Evolutionary conservation across 1,140 invertebrate species (phyloP).

Genomic region (Tetramorium parvispinum): DNA sequence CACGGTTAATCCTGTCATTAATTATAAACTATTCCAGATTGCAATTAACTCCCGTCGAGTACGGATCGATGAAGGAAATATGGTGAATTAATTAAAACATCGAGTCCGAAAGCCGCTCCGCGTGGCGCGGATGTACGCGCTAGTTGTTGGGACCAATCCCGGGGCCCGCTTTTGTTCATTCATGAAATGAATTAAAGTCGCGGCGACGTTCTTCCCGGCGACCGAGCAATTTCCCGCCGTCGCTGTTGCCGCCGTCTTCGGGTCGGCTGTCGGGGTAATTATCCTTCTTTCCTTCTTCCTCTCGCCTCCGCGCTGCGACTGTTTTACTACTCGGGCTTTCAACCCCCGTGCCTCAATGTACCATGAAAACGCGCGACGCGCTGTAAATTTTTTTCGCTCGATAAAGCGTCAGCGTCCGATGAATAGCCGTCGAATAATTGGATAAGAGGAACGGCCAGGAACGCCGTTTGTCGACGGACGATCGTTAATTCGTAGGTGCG

Average conservation of each 20-base stretch:
- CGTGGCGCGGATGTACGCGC: not conserved
- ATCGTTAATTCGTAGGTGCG: slow-evolving; percentile 32
- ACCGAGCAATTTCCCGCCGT: slow-evolving; percentile 30
- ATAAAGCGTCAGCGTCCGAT: slow-evolving; percentile 65
- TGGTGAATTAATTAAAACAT: slow-evolving; percentile 71
- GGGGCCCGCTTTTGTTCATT: slow-evolving; percentile 61
- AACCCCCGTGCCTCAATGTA: slow-evolving; percentile 54
- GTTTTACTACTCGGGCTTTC: slow-evolving; percentile 50
- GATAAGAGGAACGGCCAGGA: slow-evolving; percentile 22
- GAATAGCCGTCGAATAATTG: slow-evolving; percentile 57
- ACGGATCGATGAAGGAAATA: slow-evolving; percentile 70
- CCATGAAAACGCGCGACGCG: slow-evolving; percentile 68
- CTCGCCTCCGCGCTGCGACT: not conserved
- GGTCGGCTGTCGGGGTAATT: slow-evolving; percentile 58
- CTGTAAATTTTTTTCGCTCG: slow-evolving; percentile 65
- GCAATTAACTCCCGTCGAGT: slow-evolving; percentile 64
- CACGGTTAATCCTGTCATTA: slow-evolving; percentile 58
- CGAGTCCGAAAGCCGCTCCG: slow-evolving; percentile 1
- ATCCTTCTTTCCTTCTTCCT: slow-evolving; percentile 3
- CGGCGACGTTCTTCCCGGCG: slow-evolving; percentile 33
- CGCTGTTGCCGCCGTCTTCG: slow-evolving; percentile 37
- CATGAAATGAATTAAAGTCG: slow-evolving; percentile 54
- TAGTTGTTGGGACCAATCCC: slow-evolving; percentile 21
- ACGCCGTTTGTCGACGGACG: not conserved
- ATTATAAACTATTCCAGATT: slow-evolving; percentile 71